Conservation (phyloP, 2,113 vertebrate species). For the Syngnathoides biaculeatus region DNA sequence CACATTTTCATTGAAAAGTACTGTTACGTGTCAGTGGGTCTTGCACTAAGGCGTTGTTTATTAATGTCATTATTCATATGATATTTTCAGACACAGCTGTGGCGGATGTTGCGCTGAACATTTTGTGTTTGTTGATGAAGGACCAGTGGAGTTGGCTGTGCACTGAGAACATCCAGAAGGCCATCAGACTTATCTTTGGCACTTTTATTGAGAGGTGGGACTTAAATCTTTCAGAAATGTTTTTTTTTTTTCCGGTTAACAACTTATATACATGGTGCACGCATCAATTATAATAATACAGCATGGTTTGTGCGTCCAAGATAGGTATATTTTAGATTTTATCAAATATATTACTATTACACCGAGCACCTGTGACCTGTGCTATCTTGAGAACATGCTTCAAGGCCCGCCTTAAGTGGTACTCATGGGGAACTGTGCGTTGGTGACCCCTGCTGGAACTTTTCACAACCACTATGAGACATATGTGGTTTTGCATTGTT, state of each 20-base stretch:
- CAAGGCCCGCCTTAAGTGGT: no score
- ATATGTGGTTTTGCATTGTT: no score
- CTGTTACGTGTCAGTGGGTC: background rate
- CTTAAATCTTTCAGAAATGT: background rate
- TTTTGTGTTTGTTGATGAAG: slow-evolving; percentile 83
- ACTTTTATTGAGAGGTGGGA: slow-evolving; percentile 86
- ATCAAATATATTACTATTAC: no score
- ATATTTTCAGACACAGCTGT: slow-evolving; percentile 76
- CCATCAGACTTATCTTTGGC: slow-evolving; percentile 82
- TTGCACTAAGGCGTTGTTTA: background rate
- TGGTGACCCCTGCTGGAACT: no score
- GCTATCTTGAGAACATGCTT: no score
- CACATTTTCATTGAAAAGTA: background rate
- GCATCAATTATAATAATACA: no score
- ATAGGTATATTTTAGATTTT: no score
- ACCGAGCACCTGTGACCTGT: no score
- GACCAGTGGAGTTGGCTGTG: slow-evolving; percentile 92
- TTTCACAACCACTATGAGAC: no score
- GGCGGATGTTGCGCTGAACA: slow-evolving; percentile 83
- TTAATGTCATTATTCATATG: slow-evolving; percentile 10
- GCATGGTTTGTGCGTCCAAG: no score
- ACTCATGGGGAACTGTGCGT: no score
- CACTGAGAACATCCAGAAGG: slow-evolving; percentile 85
- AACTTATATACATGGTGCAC: background rate
- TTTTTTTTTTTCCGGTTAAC: background rate